These are phyloP conservation scores for Adela reaumurella DNA, from an alignment of 2,888 invertebrate species.

Conservation along the genomic window DNA sequence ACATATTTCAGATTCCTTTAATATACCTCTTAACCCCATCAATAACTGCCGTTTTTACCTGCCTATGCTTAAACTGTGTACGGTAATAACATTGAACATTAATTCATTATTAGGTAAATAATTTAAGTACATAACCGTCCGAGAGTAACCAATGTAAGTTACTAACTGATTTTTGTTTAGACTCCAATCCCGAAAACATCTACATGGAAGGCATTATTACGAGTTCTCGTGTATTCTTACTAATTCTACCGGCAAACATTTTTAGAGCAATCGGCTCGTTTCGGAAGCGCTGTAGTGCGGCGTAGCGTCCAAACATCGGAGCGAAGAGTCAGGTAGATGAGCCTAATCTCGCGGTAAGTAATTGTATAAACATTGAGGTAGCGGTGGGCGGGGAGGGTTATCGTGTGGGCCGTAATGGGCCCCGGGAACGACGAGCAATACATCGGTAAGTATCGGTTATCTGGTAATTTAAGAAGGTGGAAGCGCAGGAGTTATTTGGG, in stretches of 20 bases:
- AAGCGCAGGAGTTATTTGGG: constrained; percentile 44
- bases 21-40: too few species aligned
- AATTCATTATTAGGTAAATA: too few species aligned
- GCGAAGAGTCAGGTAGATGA: neutral
- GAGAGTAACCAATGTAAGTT: too few species aligned
- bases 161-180: too few species aligned
- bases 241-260: neutral
- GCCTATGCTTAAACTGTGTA: too few species aligned
- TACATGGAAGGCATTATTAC: too few species aligned
- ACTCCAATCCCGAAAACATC: too few species aligned
- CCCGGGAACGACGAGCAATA: constrained; percentile 17
- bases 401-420: constrained; percentile 23
- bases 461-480: constrained; percentile 42
- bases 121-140: too few species aligned
- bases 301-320: neutral
- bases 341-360: constrained; percentile 31
- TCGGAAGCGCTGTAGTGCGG: neutral
- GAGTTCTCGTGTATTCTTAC: too few species aligned
- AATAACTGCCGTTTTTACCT: too few species aligned
- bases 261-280: neutral
- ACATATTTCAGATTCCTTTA: too few species aligned
- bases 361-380: constrained; percentile 35
- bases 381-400: constrained; percentile 11
- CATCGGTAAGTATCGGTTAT: constrained; percentile 22
- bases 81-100: too few species aligned